Conservation (phyloP, 2,888 invertebrate species). For the Drosophila stalkeri region DNA sequence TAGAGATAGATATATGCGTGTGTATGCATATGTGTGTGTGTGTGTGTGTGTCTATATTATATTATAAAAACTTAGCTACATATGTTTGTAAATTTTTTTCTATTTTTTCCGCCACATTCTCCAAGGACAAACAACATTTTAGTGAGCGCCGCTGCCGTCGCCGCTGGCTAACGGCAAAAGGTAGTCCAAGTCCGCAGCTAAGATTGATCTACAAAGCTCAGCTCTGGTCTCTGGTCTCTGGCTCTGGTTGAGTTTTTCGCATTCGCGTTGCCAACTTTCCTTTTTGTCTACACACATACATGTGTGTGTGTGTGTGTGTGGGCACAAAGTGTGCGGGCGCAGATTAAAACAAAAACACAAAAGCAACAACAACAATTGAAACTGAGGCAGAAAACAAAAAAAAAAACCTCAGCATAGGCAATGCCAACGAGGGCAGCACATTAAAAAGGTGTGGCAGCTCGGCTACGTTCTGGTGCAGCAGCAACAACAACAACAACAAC, state of each 20-base stretch:
- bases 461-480: conserved; percentile 56
- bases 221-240: conserved; percentile 31
- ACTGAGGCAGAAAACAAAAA: conserved; percentile 23
- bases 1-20: conserved; percentile 7
- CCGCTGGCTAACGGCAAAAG: conserved; percentile 67
- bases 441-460: conserved; percentile 66
- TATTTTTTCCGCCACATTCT: conserved; percentile 72
- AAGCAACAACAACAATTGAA: conserved; percentile 18
- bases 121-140: conserved; percentile 82
- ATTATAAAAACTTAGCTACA: conserved; percentile 36
- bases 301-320: conserved; percentile 29
- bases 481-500: conserved; percentile 32
- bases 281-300: conserved; percentile 49
- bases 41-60: conserved; percentile 24
- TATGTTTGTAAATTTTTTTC: conserved; percentile 37
- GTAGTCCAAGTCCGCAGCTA: conserved; percentile 61
- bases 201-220: conserved; percentile 73
- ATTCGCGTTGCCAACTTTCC: conserved; percentile 72
- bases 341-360: conserved; percentile 63
- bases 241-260: conserved; percentile 62
- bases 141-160: conserved; percentile 57
- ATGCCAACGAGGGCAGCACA: conserved; percentile 61
- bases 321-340: conserved; percentile 72
- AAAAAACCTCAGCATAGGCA: conserved; percentile 42
- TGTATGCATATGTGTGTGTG: conserved; percentile 21